phyloP scores from a whole-genome alignment of 2,113 vertebrate genomes.

The Brachyistius frenatus region DNA sequence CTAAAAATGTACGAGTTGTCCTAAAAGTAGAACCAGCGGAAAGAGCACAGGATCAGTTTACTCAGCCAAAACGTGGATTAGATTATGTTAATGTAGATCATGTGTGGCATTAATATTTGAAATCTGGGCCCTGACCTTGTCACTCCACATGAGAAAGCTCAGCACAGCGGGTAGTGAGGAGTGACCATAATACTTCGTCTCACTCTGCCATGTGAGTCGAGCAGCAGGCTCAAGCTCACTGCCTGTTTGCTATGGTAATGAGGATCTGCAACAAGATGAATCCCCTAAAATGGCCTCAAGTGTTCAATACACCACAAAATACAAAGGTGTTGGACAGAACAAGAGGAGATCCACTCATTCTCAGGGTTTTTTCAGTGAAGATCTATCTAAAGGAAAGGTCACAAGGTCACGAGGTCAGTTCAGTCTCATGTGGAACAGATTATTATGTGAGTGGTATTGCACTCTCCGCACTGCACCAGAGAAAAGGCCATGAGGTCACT shows the following conservation, averaged over 20 bases:
- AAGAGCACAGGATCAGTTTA: neutral
- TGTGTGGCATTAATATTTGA: slow-evolving; percentile 9
- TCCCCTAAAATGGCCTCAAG: neutral
- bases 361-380: neutral
- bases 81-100: slow-evolving; percentile 2
- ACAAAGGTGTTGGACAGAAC: neutral
- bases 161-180: slow-evolving; percentile 21
- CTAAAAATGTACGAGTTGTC: neutral
- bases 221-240: neutral
- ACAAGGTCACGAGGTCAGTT: neutral
- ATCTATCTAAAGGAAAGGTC: too few relatives aligned
- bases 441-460: neutral
- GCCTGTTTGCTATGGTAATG: neutral
- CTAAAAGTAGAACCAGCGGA: neutral
- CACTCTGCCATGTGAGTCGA: neutral
- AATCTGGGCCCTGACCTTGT: neutral
- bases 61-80: neutral
- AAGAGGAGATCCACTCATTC: neutral
- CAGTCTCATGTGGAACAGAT: slow-evolving; percentile 10
- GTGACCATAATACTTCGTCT: neutral
- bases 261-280: neutral
- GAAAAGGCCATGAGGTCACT: neutral
- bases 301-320: neutral
- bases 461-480: neutral
- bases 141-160: neutral